Evolutionary conservation across 2,113 vertebrate genomes (phyloP).

Genomic region (Halcyon senegalensis): DNA sequence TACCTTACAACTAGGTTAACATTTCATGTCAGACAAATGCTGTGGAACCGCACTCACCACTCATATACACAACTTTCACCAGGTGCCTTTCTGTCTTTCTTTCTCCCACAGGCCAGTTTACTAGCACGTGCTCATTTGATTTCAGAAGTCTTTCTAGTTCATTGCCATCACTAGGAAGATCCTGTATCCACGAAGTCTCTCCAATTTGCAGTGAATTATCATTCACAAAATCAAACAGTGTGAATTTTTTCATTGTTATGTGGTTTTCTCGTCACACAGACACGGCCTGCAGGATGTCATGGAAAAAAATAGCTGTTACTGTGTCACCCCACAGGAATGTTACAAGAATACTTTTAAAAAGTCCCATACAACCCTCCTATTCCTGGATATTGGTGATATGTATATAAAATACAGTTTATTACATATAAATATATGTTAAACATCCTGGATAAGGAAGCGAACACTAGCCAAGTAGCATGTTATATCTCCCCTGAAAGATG

Average conservation of each 20-base stretch:
- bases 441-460: neutral
- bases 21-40: neutral
- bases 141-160: constrained; percentile 48
- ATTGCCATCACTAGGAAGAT: neutral
- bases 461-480: neutral
- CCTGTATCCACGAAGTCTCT: constrained; percentile 52
- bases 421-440: too few relatives aligned
- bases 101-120: constrained; percentile 44
- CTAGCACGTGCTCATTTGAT: constrained; percentile 6
- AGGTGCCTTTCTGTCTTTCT: constrained; percentile 44
- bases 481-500: neutral
- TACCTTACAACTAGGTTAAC: neutral
- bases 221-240: constrained; percentile 61
- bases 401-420: too few relatives aligned
- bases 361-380: neutral
- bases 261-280: constrained; percentile 9
- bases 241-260: constrained; percentile 42
- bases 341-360: neutral
- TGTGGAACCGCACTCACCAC: constrained; percentile 3
- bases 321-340: neutral
- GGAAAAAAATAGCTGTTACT: neutral
- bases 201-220: constrained; percentile 62
- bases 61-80: constrained; percentile 54
- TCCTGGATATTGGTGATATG: neutral
- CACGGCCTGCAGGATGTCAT: neutral